A percentile compares a stretch with the other conserved stretches of the same genome.
Evolutionary conservation across 2,888 invertebrate species (phyloP).

Genomic region (Pristionchus japonicus): DNA sequence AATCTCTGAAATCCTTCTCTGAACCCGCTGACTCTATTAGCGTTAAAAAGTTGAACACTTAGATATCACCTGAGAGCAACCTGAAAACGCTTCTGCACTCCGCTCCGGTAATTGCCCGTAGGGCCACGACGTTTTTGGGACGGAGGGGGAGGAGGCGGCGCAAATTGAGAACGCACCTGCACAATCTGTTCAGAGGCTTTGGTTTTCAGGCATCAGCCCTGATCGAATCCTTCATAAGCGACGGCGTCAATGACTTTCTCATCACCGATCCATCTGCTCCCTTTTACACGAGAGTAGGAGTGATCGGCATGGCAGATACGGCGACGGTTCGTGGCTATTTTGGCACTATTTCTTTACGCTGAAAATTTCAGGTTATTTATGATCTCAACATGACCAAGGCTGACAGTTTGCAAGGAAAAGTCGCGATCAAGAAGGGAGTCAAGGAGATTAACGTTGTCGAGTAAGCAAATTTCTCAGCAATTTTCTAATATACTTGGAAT

Average conservation of each 20-base stretch:
- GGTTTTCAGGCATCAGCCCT: neutral
- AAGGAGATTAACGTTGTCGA: neutral
- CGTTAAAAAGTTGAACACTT: no score
- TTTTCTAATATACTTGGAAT: neutral
- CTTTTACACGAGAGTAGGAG: neutral
- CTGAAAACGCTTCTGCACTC: no score
- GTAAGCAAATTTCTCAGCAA: neutral
- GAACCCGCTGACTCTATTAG: no score
- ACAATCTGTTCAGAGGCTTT: no score
- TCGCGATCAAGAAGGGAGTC: neutral
- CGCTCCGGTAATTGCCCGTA: no score
- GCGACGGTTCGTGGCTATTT: neutral
- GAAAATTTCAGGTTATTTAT: neutral
- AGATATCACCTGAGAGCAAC: no score
- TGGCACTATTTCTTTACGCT: neutral
- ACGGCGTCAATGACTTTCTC: neutral
- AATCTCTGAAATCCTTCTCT: neutral
- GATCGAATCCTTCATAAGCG: conserved; percentile 7
- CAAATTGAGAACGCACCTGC: no score
- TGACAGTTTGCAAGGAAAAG: neutral
- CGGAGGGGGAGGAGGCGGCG: no score
- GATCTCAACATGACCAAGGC: neutral
- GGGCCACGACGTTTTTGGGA: no score
- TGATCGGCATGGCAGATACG: neutral
- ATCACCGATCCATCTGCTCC: neutral